These are phyloP conservation scores for Lithosia quadra DNA, from an alignment of 2,888 invertebrate genomes.

Conservation along the genomic window DNA sequence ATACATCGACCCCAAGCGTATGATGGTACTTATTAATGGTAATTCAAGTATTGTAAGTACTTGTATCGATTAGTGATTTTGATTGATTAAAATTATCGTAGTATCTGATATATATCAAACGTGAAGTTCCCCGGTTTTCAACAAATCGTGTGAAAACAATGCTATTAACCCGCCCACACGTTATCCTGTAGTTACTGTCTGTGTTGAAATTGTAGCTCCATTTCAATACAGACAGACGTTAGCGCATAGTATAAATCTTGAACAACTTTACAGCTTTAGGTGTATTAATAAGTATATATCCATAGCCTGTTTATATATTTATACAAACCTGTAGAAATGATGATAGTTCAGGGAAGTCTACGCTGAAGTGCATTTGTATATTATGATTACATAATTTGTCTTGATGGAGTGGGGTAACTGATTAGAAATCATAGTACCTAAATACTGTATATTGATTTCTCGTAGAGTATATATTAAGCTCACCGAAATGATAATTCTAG, in stretches of 20 bases:
- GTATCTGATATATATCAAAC: not conserved
- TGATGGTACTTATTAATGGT: not conserved
- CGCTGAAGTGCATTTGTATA: not conserved
- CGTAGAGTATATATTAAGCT: not conserved
- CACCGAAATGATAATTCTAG: too few species aligned
- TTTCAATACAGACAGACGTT: not conserved
- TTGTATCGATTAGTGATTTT: not conserved
- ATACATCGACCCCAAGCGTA: not conserved
- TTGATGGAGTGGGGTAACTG: not conserved
- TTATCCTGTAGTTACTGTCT: not conserved
- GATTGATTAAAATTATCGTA: not conserved
- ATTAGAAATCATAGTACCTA: not conserved
- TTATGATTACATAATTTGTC: not conserved
- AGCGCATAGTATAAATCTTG: not conserved
- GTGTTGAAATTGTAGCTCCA: not conserved
- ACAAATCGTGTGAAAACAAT: conserved; percentile 1
- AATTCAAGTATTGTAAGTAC: not conserved
- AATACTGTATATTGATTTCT: not conserved
- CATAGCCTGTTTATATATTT: not conserved
- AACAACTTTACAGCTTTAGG: not conserved
- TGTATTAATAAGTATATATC: not conserved
- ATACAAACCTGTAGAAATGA: not conserved
- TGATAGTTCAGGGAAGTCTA: not conserved
- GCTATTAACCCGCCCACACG: not conserved
- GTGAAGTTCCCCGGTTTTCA: not conserved